A percentile compares a stretch with the other conserved stretches of the same genome.
These are phyloP conservation scores for Heliconius hortense DNA, from an alignment of 2,888 invertebrate genomes.

Conservation along the genomic window DNA sequence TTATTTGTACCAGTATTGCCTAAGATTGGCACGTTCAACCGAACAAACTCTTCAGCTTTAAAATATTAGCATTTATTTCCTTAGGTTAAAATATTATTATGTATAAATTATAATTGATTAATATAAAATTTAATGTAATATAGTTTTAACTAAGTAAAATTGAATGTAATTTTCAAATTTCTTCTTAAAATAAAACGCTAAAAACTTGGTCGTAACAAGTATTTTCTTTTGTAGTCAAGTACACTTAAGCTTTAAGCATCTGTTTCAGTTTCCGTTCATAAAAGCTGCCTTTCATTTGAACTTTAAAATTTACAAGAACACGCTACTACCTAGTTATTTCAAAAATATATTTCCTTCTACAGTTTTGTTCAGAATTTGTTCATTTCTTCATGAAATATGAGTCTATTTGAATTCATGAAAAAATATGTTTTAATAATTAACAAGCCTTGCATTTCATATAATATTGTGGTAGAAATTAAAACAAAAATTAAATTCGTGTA, in stretches of 20 bases:
- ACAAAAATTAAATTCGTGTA: background rate
- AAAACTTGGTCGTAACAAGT: slow-evolving; percentile 12
- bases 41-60: no score
- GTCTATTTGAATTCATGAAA: no score
- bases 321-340: slow-evolving; percentile 2
- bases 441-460: background rate
- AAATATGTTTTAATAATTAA: no score
- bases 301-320: slow-evolving; percentile 8
- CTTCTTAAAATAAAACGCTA: slow-evolving; percentile 8
- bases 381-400: background rate
- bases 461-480: background rate
- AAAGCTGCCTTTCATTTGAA: slow-evolving; percentile 23
- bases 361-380: background rate
- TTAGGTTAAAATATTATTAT: background rate
- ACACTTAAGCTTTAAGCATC: slow-evolving; percentile 18
- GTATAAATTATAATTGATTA: background rate
- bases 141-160: background rate
- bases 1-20: no score
- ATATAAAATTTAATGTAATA: background rate
- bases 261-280: slow-evolving; percentile 21
- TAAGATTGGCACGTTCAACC: no score
- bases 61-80: no score
- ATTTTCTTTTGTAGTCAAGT: slow-evolving; percentile 21
- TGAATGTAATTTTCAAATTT: background rate
- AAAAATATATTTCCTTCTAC: background rate